Conservation (phyloP, 2,113 vertebrate species). For the Sphyrna mokarran region DNA sequence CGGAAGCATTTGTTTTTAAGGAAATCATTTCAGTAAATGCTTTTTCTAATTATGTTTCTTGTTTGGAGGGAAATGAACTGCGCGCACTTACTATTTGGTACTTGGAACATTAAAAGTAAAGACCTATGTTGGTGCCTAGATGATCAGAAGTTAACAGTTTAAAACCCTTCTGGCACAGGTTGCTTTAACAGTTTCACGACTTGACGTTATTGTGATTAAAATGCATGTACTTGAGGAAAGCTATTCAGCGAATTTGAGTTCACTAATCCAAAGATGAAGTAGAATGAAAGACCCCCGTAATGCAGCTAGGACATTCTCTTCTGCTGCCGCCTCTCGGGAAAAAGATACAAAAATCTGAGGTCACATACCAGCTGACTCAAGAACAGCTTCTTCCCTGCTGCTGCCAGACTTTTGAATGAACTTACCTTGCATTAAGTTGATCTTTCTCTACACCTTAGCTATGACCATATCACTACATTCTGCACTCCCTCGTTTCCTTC, state of each 20-base stretch:
- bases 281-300: no score
- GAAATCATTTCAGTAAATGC: not conserved
- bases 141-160: not conserved
- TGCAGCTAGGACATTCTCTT: no score
- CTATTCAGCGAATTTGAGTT: not conserved
- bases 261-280: not conserved
- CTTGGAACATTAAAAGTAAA: not conserved
- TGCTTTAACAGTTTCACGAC: not conserved
- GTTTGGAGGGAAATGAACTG: not conserved
- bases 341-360: no score
- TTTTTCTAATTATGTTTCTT: not conserved
- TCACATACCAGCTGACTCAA: no score
- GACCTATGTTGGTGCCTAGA: no score
- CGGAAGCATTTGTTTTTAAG: not conserved
- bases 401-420: no score
- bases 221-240: not conserved
- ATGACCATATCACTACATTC: no score
- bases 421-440: no score
- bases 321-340: no score
- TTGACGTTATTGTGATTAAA: not conserved
- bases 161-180: not conserved
- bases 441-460: no score
- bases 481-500: no score
- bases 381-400: no score
- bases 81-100: not conserved